Conservation (phyloP, 2,888 invertebrate genomes). For the Aromia moschata region DNA sequence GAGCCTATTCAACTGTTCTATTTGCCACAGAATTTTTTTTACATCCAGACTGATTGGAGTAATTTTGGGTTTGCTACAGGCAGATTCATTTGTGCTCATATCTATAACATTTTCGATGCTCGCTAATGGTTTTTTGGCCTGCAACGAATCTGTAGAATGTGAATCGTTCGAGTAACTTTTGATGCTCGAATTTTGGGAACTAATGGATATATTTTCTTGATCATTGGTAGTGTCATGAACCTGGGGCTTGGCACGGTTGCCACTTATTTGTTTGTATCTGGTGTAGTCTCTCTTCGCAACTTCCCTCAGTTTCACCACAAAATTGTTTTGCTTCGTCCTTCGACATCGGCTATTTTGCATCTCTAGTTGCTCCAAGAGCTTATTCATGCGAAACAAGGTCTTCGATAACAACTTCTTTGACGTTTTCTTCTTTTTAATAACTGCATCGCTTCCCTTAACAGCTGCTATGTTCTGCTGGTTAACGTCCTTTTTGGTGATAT, state of each 20-base stretch:
- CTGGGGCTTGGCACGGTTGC: neutral
- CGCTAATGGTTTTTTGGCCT: neutral
- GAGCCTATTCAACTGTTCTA: neutral
- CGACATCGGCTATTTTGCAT: neutral
- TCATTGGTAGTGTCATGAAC: too few relatives aligned
- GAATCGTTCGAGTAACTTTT: too few relatives aligned
- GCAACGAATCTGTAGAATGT: neutral
- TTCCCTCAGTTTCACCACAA: slow-evolving; percentile 4
- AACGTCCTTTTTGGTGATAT: slow-evolving; percentile 1
- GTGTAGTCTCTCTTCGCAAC: neutral
- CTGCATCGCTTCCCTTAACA: neutral
- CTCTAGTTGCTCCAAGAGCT: neutral
- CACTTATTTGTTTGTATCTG: neutral
- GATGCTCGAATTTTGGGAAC: too few relatives aligned
- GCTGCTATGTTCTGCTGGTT: neutral
- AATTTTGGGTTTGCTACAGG: neutral
- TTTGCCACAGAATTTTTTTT: neutral
- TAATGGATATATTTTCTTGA: too few relatives aligned
- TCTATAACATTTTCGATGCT: neutral
- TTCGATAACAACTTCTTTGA: neutral
- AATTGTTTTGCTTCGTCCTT: neutral
- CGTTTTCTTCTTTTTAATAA: neutral
- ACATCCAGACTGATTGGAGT: neutral
- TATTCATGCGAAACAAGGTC: slow-evolving; percentile 5
- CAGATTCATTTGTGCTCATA: neutral